Conservation (phyloP, 2,797 vertebrate species). For the Tapera naevia region DNA sequence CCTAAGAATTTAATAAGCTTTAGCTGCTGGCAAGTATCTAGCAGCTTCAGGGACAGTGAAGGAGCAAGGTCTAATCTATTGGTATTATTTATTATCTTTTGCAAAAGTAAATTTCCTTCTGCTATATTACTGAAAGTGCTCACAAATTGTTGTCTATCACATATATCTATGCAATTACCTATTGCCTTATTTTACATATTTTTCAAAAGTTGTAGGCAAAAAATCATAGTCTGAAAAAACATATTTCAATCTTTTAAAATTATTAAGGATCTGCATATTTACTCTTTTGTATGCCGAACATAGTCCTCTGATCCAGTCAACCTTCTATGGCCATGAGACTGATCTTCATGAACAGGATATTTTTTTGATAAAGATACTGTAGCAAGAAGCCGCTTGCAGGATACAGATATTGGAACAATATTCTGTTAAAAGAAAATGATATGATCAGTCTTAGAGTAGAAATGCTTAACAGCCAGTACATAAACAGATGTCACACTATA, state of each 20-base stretch:
- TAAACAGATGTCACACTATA: background rate
- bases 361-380: background rate
- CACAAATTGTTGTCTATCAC: background rate
- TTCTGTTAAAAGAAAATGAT: no score
- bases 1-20: conserved; percentile 67
- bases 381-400: background rate
- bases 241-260: background rate
- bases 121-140: background rate
- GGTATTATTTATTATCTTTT: background rate
- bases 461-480: background rate
- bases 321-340: background rate
- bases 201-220: background rate
- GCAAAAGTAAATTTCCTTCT: background rate
- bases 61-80: background rate
- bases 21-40: background rate
- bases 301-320: background rate
- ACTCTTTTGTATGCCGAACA: background rate
- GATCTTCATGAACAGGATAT: background rate
- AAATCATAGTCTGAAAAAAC: background rate
- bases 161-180: background rate
- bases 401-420: no score
- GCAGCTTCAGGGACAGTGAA: background rate
- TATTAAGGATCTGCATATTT: background rate
- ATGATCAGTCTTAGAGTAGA: no score
- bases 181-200: background rate